Percentiles rank a stretch among this genome's conserved stretches.
These are phyloP conservation scores for Pachycephus smyrnensis DNA, from an alignment of 2,888 invertebrate species.

Conservation along the genomic window DNA sequence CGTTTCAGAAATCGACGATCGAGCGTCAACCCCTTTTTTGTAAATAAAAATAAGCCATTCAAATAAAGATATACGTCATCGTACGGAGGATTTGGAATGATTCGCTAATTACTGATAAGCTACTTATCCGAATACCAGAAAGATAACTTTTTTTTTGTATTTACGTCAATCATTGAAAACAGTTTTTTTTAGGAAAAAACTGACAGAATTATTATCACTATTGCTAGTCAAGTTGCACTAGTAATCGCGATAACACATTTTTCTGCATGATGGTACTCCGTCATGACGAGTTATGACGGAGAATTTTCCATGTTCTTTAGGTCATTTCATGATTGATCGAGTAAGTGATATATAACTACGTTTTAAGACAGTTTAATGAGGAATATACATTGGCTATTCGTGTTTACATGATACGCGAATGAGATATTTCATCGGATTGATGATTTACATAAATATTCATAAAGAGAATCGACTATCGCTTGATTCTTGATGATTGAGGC, in stretches of 20 bases:
- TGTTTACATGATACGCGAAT: background rate
- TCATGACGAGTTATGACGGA: no score
- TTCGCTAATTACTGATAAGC: background rate
- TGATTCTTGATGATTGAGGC: background rate
- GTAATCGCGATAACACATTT: no score
- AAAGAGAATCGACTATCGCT: background rate
- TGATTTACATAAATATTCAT: background rate
- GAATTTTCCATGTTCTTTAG: no score
- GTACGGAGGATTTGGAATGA: constrained; percentile 7
- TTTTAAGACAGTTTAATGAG: no score
- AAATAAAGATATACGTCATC: constrained; percentile 54
- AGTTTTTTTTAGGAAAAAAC: no score
- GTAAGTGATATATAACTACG: no score
- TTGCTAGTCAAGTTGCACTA: no score
- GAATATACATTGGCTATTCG: no score
- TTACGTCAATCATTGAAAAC: background rate
- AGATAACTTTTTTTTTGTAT: background rate
- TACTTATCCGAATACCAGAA: background rate
- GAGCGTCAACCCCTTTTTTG: constrained; percentile 38
- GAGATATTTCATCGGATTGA: background rate
- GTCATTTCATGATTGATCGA: no score
- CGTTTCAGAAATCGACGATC: background rate
- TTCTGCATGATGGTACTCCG: no score
- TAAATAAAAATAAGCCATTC: constrained; percentile 56
- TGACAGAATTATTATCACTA: no score